Base-by-base conservation (phyloP, 2,888 invertebrate species). In the Sesia apiformis region DNA sequence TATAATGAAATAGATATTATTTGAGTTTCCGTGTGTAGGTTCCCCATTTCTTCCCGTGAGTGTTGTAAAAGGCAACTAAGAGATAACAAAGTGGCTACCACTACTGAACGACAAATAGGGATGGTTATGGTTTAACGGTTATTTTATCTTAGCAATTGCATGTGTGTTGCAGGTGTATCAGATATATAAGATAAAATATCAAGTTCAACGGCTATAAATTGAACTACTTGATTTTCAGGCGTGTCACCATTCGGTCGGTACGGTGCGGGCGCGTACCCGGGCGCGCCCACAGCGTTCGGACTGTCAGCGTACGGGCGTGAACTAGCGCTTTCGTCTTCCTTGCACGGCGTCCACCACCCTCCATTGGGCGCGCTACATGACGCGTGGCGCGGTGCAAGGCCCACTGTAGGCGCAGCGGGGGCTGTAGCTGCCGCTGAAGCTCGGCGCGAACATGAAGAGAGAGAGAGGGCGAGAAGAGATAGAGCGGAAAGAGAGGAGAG, bases 181-280 rank as follows among this genome's bases (percentile, higher is more conserved):
- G 2, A 23, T 23, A 23, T 23, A 23, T 23, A 23, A 23, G 2
- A 23, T 23, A 23, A 23, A 23, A 23, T 23, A 23, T 23, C 23
- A 23, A 23, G 2, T 46, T 3, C 46, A 46, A 7, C n/a, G n/a
- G 8, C 23, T n/a, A 46, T 46, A 6, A 23, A 23, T 7, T 5
- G 23, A 8, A 8, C 46, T 46, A 8, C 7, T 5, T 46, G 46
- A 5, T 46, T 46, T 6, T 46, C 46, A 70, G 93, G 94, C 63
- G 93, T 95, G 72, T 95, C 95, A 57, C 95, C 95, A 53, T 96
- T 96, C 83, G 94, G 93, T 55, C 91, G 96, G 65, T 96, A 96
- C 85, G 94, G 93, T 55, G 91, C 93, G 55, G 91, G 92, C 52
- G 74, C 92, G 61, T 93, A 92, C 59, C 90, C 90, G 38, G 84